These are phyloP conservation scores for Hydrophis major DNA, from an alignment of 2,797 vertebrate genomes.

Conservation along the genomic window DNA sequence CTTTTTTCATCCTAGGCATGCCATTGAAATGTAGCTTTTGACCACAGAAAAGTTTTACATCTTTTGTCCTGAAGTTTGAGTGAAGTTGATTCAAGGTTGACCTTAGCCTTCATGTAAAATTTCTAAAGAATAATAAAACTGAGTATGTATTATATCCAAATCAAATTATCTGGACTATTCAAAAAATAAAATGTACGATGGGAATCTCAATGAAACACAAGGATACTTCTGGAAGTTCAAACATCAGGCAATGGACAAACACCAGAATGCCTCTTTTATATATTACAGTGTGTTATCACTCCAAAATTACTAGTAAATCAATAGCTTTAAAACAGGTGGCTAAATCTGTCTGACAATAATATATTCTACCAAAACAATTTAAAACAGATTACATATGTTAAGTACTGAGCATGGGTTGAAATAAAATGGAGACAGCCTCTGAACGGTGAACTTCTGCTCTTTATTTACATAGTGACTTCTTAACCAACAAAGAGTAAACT, in stretches of 20 bases:
- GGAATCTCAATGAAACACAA: not conserved
- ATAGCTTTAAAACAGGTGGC: not conserved
- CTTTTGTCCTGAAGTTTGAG: not conserved
- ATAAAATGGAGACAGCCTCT: too few species aligned
- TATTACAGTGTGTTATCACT: not conserved
- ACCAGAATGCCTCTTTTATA: not conserved
- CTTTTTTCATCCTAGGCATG: not conserved
- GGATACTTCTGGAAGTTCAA: not conserved
- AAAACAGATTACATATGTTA: constrained; percentile 1
- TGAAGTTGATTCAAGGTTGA: not conserved
- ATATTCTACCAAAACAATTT: not conserved
- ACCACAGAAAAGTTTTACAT: not conserved
- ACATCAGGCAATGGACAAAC: not conserved
- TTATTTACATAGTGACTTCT: too few species aligned
- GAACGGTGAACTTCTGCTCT: too few species aligned
- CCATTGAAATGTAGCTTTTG: not conserved
- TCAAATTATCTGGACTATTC: not conserved
- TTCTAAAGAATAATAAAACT: not conserved
- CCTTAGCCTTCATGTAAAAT: not conserved
- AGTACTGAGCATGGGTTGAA: too few species aligned
- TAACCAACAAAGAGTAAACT: too few species aligned
- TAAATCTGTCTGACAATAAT: not conserved
- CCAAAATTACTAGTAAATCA: not conserved
- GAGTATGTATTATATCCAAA: not conserved
- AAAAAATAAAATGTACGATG: not conserved